Evolutionary conservation across 2,113 vertebrate genomes (phyloP), one percentile per base, ranked within the genome.

Genomic region (Ophiodon elongatus): DNA sequence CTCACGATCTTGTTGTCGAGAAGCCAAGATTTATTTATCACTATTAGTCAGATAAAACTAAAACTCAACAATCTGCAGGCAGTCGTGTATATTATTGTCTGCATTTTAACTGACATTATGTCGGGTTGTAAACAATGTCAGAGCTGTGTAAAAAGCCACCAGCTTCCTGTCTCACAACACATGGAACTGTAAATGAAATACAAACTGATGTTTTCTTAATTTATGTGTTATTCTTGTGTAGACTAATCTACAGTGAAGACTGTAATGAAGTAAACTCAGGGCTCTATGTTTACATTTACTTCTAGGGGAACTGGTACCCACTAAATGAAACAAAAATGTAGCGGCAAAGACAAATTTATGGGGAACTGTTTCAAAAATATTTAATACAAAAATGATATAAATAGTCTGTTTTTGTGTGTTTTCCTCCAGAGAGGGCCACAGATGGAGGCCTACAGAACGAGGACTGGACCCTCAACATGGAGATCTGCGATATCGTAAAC

Each of bases 401-500:
- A 43, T 9, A 33, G 14, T 66, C 6, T 45, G n/a, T 27, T 31
- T 79, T 23, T 63, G 56, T 76, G 70, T 89, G 70, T 87, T 60
- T 90, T 85, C 54, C 57, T 63, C 25, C 94, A 99, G 98, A 99
- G 91, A 97, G 97, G 88, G 98, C 98, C 85, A 99, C 98, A 11
- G 98, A 99, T 85, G 98, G 98, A 91, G 98, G 97, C 78, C 95
- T 99, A 35, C 98, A 98, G 93, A 97, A 96, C 2, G 98, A 99
- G 86, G 98, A 99, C 95, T 99, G 98, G 98, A 97, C 97, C 0
- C 94, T 99, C 67, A 99, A 99, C 95, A 99, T 99, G 97, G 98
- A 99, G 93, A 99, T 99, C 94, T 99, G 98, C 47, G 98, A 99
- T 87, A 99, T 99, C 94, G 97, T 99, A 94, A 99, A 99, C 0